Conservation (phyloP, 2,888 invertebrate species). For the Polyploca ridens region DNA sequence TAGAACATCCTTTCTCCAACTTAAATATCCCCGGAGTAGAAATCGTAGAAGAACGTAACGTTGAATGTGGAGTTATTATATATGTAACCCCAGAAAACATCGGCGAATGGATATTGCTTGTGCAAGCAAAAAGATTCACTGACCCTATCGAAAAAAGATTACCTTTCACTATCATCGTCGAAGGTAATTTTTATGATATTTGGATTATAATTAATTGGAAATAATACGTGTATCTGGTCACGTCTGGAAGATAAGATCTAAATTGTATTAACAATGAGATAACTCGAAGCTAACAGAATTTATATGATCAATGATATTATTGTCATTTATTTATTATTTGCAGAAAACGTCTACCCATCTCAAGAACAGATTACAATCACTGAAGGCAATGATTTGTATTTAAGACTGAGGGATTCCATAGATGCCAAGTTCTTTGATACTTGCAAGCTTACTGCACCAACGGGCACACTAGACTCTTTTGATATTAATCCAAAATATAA, state of each 20-base stretch:
- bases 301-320: slow-evolving; percentile 23
- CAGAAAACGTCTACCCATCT: slow-evolving; percentile 55
- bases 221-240: slow-evolving; percentile 60
- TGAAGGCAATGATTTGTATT: slow-evolving; percentile 56
- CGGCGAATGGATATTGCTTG: slow-evolving; percentile 66
- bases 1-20: slow-evolving; percentile 46
- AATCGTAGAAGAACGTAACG: slow-evolving; percentile 33
- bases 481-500: slow-evolving; percentile 40
- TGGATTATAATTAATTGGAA: slow-evolving; percentile 34
- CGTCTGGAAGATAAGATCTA: slow-evolving; percentile 59
- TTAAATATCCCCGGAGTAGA: slow-evolving; percentile 48
- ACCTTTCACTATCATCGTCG: slow-evolving; percentile 57
- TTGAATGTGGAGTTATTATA: slow-evolving; percentile 56
- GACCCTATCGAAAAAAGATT: slow-evolving; percentile 56
- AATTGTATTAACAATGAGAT: slow-evolving; percentile 37
- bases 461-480: slow-evolving; percentile 34
- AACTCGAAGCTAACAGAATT: slow-evolving; percentile 20
- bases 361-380: slow-evolving; percentile 43
- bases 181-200: slow-evolving; percentile 58
- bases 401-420: slow-evolving; percentile 53
- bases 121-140: slow-evolving; percentile 42
- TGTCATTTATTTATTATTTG: slow-evolving; percentile 33
- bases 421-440: slow-evolving; percentile 37
- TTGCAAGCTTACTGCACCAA: slow-evolving; percentile 54
- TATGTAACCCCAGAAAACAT: slow-evolving; percentile 46